Evolutionary conservation across 2,113 vertebrate genomes (phyloP).

Genomic region (Hyperopisus bebe): DNA sequence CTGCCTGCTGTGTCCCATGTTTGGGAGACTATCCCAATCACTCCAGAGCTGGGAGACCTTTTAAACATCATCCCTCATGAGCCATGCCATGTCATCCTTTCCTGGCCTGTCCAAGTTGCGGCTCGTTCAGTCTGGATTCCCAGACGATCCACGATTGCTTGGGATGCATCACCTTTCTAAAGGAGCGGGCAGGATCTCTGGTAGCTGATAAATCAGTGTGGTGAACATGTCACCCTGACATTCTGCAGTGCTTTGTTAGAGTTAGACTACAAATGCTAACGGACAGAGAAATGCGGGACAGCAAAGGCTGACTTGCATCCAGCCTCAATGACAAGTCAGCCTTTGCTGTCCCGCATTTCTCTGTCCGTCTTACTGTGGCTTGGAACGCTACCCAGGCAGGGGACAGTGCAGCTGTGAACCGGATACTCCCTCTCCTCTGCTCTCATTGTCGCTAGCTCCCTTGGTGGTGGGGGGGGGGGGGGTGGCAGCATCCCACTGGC

Average conservation of each 20-base stretch:
- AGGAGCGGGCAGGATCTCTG: background rate
- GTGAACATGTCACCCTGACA: constrained; percentile 54
- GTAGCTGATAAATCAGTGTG: background rate
- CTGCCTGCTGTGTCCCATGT: background rate
- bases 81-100: background rate
- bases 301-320: too few relatives aligned
- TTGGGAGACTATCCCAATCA: background rate
- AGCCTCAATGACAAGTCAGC: too few relatives aligned
- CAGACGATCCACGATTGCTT: background rate
- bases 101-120: background rate
- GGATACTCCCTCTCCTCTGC: background rate
- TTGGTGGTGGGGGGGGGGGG: background rate
- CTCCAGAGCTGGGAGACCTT: background rate
- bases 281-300: too few relatives aligned
- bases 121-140: background rate
- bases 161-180: background rate
- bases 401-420: background rate
- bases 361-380: background rate
- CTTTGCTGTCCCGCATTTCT: constrained; percentile 17
- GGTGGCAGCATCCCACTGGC: background rate
- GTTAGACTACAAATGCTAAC: too few relatives aligned
- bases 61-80: background rate
- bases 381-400: background rate
- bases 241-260: constrained; percentile 52
- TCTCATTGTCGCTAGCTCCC: background rate